Conservation (phyloP, 2,113 vertebrate genomes). For the Eidolon helvum region DNA sequence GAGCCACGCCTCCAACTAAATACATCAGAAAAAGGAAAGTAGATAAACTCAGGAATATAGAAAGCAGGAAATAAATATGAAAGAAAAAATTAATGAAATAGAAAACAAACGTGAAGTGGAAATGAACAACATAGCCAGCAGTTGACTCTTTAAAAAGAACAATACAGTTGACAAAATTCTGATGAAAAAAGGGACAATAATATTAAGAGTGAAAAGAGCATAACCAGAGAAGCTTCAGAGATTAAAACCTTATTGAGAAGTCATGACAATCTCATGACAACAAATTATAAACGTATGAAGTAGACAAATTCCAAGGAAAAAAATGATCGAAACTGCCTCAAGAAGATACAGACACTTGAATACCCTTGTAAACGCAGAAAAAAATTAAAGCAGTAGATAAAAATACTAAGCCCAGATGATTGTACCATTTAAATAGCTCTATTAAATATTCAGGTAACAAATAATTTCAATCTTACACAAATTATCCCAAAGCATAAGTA, state of each 20-base stretch:
- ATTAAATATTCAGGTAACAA: background rate
- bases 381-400: background rate
- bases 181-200: background rate
- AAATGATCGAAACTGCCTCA: background rate
- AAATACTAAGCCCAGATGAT: background rate
- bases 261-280: background rate
- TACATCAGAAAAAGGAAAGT: background rate
- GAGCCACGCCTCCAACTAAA: background rate
- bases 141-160: background rate
- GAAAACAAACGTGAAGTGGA: background rate
- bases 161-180: background rate
- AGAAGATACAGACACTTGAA: background rate
- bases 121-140: background rate
- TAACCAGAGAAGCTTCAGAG: background rate
- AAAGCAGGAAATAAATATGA: background rate
- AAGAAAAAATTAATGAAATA: background rate
- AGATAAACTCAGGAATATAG: background rate
- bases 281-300: slow-evolving; percentile 10
- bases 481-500: background rate
- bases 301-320: background rate
- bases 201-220: background rate
- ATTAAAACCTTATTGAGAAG: background rate
- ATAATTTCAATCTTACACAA: background rate
- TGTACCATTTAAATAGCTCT: background rate
- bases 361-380: background rate